Percentiles rank a stretch among this genome's conserved stretches.
Conservation (phyloP, 2,888 invertebrate genomes). For the Lutraria lutraria region DNA sequence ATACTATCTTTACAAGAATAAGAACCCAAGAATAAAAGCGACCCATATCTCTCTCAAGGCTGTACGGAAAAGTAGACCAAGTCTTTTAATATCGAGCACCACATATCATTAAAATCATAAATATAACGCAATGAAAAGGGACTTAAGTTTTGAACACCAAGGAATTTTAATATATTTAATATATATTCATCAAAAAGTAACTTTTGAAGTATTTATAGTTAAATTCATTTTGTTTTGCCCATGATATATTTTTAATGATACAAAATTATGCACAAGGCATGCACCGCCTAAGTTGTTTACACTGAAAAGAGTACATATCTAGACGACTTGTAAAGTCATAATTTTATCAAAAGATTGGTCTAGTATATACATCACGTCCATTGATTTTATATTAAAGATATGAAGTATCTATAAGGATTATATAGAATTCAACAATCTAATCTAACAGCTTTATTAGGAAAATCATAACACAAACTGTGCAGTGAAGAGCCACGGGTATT, state of each 20-base stretch:
- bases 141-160: neutral
- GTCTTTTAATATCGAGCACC: neutral
- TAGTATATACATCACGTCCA: neutral
- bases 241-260: neutral
- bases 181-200: no score
- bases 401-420: conserved; percentile 2
- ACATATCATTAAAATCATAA: neutral
- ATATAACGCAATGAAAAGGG: neutral
- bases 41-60: neutral
- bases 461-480: neutral
- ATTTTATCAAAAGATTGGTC: neutral
- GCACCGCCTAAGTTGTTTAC: neutral
- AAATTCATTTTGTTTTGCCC: no score
- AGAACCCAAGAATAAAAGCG: neutral
- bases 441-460: neutral
- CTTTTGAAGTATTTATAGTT: no score
- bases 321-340: neutral
- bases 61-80: conserved; percentile 3
- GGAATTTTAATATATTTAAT: neutral
- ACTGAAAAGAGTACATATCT: neutral
- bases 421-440: neutral
- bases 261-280: neutral
- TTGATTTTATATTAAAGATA: conserved; percentile 14
- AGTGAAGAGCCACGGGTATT: neutral
- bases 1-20: neutral